Conservation (phyloP, 1,140 invertebrate species). For the Anastrepha ludens region DNA sequence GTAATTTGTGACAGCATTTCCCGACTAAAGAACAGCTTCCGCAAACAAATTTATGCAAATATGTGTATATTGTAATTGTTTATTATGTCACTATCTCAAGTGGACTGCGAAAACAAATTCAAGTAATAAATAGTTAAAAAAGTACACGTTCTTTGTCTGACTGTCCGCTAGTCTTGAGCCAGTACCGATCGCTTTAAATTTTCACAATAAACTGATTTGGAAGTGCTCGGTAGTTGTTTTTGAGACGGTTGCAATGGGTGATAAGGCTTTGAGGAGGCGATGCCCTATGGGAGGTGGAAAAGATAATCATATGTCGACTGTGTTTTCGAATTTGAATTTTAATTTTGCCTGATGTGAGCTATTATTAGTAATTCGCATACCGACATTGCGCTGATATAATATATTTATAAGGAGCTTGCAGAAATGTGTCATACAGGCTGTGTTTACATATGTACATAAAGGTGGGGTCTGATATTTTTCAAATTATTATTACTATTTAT, state of each 20-base stretch:
- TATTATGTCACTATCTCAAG: neutral
- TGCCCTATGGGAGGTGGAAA: neutral
- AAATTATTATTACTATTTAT: too few species aligned
- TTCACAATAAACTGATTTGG: constrained; percentile 5
- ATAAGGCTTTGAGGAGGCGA: neutral
- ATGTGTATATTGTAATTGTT: neutral
- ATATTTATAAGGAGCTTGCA: too few species aligned
- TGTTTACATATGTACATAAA: too few species aligned
- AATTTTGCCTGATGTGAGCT: neutral
- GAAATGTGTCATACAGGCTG: too few species aligned
- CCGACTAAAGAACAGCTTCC: neutral
- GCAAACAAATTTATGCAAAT: constrained; percentile 1
- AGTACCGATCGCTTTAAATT: neutral
- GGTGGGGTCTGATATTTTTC: too few species aligned
- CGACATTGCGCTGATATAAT: neutral
- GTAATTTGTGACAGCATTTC: constrained; percentile 12
- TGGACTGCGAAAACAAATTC: neutral
- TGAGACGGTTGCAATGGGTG: neutral
- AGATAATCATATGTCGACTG: neutral
- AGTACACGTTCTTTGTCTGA: neutral
- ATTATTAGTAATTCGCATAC: neutral
- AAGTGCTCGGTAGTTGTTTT: neutral
- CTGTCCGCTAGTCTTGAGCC: neutral
- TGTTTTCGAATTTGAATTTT: neutral
- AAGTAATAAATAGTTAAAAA: neutral